phyloP scores from a whole-genome alignment of 2,888 invertebrate genomes.

The Diplazon laetatorius region DNA sequence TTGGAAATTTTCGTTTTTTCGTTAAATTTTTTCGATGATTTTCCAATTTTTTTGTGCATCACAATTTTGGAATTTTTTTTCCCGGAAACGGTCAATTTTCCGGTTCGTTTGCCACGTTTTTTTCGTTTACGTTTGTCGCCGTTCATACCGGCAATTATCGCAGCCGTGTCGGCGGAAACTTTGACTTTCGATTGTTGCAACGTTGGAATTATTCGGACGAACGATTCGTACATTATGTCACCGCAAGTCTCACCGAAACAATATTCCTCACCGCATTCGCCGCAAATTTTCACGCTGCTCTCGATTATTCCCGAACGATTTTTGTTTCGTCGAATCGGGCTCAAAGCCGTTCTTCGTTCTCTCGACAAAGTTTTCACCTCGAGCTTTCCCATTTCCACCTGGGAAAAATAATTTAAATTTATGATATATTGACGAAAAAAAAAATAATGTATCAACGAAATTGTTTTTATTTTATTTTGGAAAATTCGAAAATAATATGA shows the following conservation, averaged over 20 bases:
- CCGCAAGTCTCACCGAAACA: conserved; percentile 86
- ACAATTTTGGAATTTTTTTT: conserved; percentile 78
- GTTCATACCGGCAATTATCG: conserved; percentile 79
- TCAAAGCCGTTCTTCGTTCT: conserved; percentile 87
- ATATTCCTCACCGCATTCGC: conserved; percentile 93
- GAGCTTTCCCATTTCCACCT: conserved; percentile 91
- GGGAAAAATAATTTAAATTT: not conserved
- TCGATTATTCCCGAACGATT: conserved; percentile 93
- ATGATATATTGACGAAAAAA: too few species aligned
- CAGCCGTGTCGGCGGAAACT: conserved; percentile 79
- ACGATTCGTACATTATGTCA: conserved; percentile 85
- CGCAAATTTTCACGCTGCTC: conserved; percentile 89
- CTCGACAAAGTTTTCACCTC: conserved; percentile 88
- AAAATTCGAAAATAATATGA: too few species aligned
- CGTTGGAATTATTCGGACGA: conserved; percentile 82
- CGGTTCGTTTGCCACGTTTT: conserved; percentile 70
- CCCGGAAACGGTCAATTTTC: conserved; percentile 80
- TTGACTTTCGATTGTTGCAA: conserved; percentile 75
- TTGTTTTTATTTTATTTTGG: too few species aligned
- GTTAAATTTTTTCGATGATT: conserved; percentile 70
- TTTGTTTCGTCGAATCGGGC: conserved; percentile 90
- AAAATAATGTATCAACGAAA: too few species aligned
- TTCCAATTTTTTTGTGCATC: conserved; percentile 75
- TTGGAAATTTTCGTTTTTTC: conserved; percentile 81
- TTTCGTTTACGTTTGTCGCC: conserved; percentile 72